Conservation (phyloP, 2,113 vertebrate genomes). For the Echinops telfairi region DNA sequence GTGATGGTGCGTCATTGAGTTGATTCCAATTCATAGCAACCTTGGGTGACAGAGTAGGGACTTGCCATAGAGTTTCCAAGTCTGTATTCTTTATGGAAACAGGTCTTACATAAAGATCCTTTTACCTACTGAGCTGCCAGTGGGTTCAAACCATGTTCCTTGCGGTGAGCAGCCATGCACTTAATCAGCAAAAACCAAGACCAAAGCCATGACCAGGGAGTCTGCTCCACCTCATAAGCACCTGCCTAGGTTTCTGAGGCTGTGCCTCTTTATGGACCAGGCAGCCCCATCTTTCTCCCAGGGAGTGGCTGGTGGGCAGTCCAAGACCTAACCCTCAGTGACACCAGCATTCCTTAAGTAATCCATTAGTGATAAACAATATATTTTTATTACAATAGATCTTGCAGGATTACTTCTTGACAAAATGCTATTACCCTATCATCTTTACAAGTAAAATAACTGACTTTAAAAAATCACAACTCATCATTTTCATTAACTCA, state of each 20-base stretch:
- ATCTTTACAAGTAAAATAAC: slow-evolving; percentile 21
- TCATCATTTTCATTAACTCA: slow-evolving; percentile 32
- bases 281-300: too few relatives aligned
- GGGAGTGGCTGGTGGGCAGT: too few relatives aligned
- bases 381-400: not conserved
- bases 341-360: not conserved
- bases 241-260: too few relatives aligned
- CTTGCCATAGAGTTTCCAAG: not conserved
- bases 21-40: not conserved
- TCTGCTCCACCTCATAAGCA: too few relatives aligned
- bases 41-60: not conserved
- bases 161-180: not conserved
- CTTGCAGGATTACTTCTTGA: not conserved
- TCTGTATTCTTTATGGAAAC: not conserved
- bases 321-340: too few relatives aligned
- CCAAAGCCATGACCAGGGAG: not conserved
- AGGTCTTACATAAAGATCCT: not conserved
- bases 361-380: not conserved
- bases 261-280: too few relatives aligned
- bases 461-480: not conserved
- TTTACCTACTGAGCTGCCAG: not conserved
- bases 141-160: not conserved
- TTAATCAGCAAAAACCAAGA: not conserved
- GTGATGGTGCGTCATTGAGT: not conserved
- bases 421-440: not conserved